Conservation (phyloP, 2,113 vertebrate genomes). For the Sarotherodon lohbergeri region DNA sequence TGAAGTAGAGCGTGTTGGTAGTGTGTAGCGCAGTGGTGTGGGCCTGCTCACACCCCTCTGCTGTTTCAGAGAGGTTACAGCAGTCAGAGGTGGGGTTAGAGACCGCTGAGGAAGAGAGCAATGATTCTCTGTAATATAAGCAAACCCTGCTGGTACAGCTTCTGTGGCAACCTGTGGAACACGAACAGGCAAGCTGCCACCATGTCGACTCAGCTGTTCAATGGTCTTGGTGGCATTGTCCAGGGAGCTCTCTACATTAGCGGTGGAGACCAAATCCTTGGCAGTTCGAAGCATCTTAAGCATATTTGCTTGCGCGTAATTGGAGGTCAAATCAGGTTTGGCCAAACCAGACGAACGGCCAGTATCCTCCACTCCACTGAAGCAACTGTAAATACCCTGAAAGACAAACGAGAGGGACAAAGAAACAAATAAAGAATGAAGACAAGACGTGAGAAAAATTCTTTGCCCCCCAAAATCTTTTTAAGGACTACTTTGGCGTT, state of each 20-base stretch:
- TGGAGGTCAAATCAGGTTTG: constrained; percentile 85
- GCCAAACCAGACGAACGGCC: constrained; percentile 69
- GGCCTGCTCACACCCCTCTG: constrained; percentile 63
- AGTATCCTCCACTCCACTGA: constrained; percentile 86
- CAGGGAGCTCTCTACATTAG: constrained; percentile 86
- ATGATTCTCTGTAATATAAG: constrained; percentile 65
- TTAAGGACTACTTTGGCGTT: neutral
- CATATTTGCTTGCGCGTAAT: constrained; percentile 89
- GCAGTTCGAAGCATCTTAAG: constrained; percentile 94
- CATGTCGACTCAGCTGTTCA: constrained; percentile 82
- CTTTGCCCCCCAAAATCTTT: neutral
- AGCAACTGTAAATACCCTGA: constrained; percentile 98
- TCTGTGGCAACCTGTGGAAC: constrained; percentile 57
- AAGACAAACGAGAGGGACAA: neutral
- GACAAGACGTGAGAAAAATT: neutral
- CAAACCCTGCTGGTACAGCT: constrained; percentile 54
- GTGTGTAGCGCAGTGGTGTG: constrained; percentile 72
- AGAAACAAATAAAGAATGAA: neutral
- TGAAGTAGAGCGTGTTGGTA: constrained; percentile 71
- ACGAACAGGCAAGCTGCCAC: constrained; percentile 72
- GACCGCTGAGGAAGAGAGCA: constrained; percentile 49
- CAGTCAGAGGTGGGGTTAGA: constrained; percentile 48
- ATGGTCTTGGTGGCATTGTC: constrained; percentile 92
- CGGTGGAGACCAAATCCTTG: constrained; percentile 87
- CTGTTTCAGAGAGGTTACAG: constrained; percentile 53